Percentiles rank a stretch among this genome's conserved stretches.
phyloP scores from a whole-genome alignment of 2,888 invertebrate species.

The Ctena decussata region DNA sequence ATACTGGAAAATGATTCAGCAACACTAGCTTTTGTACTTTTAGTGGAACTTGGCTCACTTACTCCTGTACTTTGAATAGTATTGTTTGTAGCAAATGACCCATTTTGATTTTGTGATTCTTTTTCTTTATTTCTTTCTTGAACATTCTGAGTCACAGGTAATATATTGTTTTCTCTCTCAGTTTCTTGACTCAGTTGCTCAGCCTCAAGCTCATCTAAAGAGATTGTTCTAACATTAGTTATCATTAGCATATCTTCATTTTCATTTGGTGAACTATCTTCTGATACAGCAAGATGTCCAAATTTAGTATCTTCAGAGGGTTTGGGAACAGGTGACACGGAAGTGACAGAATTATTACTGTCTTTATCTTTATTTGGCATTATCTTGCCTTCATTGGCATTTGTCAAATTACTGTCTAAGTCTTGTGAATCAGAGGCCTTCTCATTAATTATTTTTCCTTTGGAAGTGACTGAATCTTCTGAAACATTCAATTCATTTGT shows the following conservation, averaged over 20 bases:
- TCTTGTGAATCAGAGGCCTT: too few relatives aligned
- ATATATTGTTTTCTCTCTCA: neutral
- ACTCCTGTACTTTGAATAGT: neutral
- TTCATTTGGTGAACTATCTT: neutral
- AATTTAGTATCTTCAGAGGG: neutral
- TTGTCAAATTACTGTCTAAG: too few relatives aligned
- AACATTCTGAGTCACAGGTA: neutral
- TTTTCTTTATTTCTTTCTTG: neutral
- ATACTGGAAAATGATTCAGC: neutral
- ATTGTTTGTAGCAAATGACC: neutral
- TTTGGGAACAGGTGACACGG: too few relatives aligned
- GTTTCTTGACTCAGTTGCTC: neutral
- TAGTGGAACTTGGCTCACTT: neutral
- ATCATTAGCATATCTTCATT: conserved; percentile 41
- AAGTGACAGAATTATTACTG: neutral
- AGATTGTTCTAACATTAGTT: conserved; percentile 50
- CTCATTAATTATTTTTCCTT: too few relatives aligned
- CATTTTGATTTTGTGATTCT: neutral
- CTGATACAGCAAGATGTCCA: neutral
- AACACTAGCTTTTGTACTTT: neutral
- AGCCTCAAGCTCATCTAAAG: conserved; percentile 14
- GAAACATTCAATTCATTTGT: too few relatives aligned
- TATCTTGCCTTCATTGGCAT: too few relatives aligned
- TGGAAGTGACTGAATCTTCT: too few relatives aligned
- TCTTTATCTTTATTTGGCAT: too few relatives aligned